phyloP scores from a whole-genome alignment of 2,113 vertebrate genomes.

The Cettia cetti region DNA sequence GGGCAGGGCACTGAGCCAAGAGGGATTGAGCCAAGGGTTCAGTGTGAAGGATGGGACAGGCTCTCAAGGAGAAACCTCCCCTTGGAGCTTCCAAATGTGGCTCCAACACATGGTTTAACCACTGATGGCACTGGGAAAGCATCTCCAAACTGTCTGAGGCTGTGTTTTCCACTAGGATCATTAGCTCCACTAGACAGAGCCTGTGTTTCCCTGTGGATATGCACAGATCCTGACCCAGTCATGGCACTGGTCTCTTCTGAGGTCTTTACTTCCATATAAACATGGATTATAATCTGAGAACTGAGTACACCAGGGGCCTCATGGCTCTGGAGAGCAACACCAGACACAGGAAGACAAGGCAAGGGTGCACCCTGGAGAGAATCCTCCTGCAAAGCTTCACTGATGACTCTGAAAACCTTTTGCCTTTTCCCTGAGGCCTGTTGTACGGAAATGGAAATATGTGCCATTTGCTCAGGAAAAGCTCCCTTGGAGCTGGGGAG shows the following conservation, averaged over 20 bases:
- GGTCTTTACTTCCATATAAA: not conserved
- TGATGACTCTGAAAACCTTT: not conserved
- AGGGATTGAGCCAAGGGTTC: not conserved
- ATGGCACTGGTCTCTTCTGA: not conserved
- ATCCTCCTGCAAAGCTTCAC: not conserved
- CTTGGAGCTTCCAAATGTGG: not conserved
- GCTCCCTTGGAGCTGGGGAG: not conserved
- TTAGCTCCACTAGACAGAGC: not conserved
- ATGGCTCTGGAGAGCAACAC: not conserved
- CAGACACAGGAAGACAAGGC: not conserved
- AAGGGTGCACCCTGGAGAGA: not conserved
- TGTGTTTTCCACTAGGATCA: not conserved
- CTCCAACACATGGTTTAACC: fast-evolving
- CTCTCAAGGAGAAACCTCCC: not conserved
- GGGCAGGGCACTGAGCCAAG: fast-evolving
- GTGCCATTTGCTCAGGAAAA: not conserved
- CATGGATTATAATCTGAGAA: not conserved
- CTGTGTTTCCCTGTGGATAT: not conserved
- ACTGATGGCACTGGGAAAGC: not conserved
- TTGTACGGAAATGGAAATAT: not conserved
- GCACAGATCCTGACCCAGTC: not conserved
- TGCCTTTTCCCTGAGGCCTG: not conserved
- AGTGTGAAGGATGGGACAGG: not conserved
- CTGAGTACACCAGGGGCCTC: not conserved
- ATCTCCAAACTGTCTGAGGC: not conserved